A percentile compares a stretch with the other conserved stretches of the same genome.
phyloP scores from a whole-genome alignment of 1,140 invertebrate species.

The Penaeus indicus region DNA sequence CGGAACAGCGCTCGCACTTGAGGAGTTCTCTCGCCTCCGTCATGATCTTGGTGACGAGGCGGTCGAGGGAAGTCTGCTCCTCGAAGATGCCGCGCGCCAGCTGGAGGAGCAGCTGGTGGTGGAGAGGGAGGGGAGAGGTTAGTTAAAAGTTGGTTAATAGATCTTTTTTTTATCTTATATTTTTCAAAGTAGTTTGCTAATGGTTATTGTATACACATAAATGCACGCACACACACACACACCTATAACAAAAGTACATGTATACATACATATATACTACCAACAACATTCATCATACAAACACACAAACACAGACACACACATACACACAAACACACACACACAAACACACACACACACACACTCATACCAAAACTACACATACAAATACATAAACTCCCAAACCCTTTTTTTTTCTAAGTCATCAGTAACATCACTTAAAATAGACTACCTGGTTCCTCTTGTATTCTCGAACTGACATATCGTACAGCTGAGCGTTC shows the following conservation, averaged over 20 bases:
- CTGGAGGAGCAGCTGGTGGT: constrained; percentile 82
- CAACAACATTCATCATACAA: too few species aligned
- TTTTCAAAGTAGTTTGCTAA: too few species aligned
- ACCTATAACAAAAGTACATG: too few species aligned
- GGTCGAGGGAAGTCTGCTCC: constrained; percentile 93
- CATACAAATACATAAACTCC: too few species aligned
- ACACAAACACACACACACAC: too few species aligned
- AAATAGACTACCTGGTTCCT: constrained; percentile 83
- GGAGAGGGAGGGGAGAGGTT: neutral
- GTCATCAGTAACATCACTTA: neutral
- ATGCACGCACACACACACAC: neutral
- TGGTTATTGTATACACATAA: neutral
- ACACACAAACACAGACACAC: too few species aligned
- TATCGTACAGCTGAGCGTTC: constrained; percentile 96
- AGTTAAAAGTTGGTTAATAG: neutral
- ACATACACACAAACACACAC: neutral
- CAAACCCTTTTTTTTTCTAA: neutral
- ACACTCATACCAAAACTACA: too few species aligned
- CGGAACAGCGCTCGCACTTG: constrained; percentile 92
- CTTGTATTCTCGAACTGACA: constrained; percentile 92
- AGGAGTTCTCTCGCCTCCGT: constrained; percentile 91
- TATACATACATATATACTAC: neutral
- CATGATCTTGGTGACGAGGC: constrained; percentile 96
- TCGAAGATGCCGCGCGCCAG: constrained; percentile 91
- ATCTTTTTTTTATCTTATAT: neutral